Evolutionary conservation across 2,888 invertebrate species (phyloP), one percentile per base, ranked within the genome.

Genomic region (Digitonthophagus gazella): DNA sequence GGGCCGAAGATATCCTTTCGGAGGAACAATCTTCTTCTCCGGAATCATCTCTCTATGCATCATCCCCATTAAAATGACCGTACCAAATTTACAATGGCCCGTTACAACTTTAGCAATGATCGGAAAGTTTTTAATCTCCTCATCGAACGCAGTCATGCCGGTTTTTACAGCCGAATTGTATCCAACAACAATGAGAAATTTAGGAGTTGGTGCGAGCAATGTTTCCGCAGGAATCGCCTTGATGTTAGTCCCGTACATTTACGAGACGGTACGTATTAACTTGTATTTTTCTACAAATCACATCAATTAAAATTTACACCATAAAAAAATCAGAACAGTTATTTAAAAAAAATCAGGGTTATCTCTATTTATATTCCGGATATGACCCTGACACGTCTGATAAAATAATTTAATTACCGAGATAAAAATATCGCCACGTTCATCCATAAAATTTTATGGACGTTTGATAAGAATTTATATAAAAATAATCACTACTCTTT

Each of bases 131-230:
- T 89, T 91, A 19, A 91, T 93, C 66, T 91, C 92, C 56, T 88
- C 91, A 0, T 90, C 91, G 15, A 93, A 93, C 77, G 92, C 91
- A 78, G 90, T 93, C 76, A 85, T 93, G 84, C 93, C 93, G 0
- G 86, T 93, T 15, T 93, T 89, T 79, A 89, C 91, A 4, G 91
- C 92, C 0, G 93, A 94, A 83, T 81, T 93, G 55, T 93, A 92
- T 78, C 93, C 93, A 0, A 94, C 93, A 0, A 88, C 91, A 2
- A 87, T 93, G 2, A 85, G 93, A 72, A 93, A 93, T 79, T 89
- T 91, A 54, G 93, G 92, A 0, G 88, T 93, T 75, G 93, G 83
- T 2, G 90, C 90, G 2, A 91, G 91, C 76, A 93, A 93, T 78
- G 87, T 92, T 65, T 87, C 92, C 1, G 91, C 92, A 1, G 91